Evolutionary conservation across 2,113 vertebrate genomes (phyloP).

Genomic region (Callorhinus ursinus): DNA sequence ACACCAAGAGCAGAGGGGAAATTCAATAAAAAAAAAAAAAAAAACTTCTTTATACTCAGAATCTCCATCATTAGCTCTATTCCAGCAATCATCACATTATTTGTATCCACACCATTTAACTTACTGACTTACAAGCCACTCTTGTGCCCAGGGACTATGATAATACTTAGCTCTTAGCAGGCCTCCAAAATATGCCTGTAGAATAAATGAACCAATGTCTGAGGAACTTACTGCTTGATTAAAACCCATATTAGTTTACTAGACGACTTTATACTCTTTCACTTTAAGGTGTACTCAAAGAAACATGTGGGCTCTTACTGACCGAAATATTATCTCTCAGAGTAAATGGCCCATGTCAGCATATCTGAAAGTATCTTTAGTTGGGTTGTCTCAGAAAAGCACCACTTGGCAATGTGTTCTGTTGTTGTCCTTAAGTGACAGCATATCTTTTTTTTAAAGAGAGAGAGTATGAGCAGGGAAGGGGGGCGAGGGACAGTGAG

Average conservation of each 20-base stretch:
- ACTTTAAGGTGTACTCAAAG: neutral
- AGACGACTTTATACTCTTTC: conserved; percentile 20
- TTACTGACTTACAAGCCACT: neutral
- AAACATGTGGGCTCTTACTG: neutral
- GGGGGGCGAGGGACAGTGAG: neutral
- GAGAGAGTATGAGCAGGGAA: neutral
- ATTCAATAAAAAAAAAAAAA: neutral
- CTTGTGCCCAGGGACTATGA: neutral
- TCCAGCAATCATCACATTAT: neutral
- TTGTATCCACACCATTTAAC: neutral
- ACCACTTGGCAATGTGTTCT: neutral
- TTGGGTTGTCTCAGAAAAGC: neutral
- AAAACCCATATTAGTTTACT: neutral
- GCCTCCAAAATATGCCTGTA: neutral
- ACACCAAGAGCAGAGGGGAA: neutral
- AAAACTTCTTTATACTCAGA: neutral
- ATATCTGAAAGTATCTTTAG: neutral
- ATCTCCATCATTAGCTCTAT: neutral
- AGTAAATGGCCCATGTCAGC: neutral
- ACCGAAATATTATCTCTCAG: neutral
- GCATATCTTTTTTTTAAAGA: neutral
- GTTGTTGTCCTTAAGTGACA: neutral
- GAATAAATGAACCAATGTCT: neutral
- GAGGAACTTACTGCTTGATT: neutral
- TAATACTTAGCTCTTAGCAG: neutral